A percentile compares a stretch with the other conserved stretches of the same genome.
phyloP scores from a whole-genome alignment of 2,113 vertebrate genomes.

The Tupaia chinensis region DNA sequence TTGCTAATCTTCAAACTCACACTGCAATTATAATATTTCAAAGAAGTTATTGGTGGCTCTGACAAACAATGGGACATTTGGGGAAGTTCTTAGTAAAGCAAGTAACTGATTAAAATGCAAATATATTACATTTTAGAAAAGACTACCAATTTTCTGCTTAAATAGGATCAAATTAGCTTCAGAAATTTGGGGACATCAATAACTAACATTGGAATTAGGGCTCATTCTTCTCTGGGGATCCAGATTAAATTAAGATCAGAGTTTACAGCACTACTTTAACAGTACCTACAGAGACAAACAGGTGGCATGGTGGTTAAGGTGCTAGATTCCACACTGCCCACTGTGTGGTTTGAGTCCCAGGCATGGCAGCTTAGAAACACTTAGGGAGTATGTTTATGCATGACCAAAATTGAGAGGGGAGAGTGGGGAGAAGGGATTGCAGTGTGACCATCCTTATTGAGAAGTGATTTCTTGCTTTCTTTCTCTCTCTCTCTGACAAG shows the following conservation, averaged over 20 bases:
- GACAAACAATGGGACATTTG: constrained; percentile 5
- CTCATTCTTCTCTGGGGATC: not conserved
- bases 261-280: not conserved
- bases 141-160: not conserved
- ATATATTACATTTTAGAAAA: not conserved
- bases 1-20: constrained; percentile 8
- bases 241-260: constrained; percentile 22
- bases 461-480: too few species aligned
- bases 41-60: constrained; percentile 31
- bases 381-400: too few species aligned
- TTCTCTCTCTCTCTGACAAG: too few species aligned
- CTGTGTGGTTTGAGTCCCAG: too few species aligned
- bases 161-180: not conserved
- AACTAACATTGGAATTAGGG: not conserved
- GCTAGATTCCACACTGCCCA: too few species aligned
- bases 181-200: not conserved
- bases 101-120: not conserved
- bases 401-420: too few species aligned
- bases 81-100: constrained; percentile 31
- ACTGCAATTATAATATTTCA: not conserved
- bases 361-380: too few species aligned
- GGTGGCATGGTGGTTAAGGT: too few species aligned
- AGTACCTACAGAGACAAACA: not conserved
- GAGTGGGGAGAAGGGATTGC: too few species aligned
- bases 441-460: too few species aligned